phyloP scores from a whole-genome alignment of 2,888 invertebrate species.

The Mantis religiosa region DNA sequence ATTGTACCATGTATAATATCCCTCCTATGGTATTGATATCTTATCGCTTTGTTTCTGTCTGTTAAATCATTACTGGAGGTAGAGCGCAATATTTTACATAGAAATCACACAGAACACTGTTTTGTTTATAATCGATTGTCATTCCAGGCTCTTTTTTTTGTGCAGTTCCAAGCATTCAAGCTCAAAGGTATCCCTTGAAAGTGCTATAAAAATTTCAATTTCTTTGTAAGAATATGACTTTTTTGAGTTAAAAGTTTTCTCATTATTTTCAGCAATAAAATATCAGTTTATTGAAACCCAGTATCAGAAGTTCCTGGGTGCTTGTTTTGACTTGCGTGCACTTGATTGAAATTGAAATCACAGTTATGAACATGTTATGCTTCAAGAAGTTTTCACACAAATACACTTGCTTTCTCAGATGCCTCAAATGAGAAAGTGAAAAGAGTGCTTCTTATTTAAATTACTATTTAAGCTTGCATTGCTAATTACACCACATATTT shows the following conservation, averaged over 20 bases:
- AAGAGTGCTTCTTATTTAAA: background rate
- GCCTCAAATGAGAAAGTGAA: background rate
- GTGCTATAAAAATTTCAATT: background rate
- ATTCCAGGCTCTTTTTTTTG: too few relatives aligned
- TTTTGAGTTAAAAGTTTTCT: background rate
- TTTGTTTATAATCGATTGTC: too few relatives aligned
- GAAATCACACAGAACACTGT: too few relatives aligned
- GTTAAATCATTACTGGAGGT: too few relatives aligned
- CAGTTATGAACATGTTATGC: background rate
- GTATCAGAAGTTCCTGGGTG: background rate
- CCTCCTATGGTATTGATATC: too few relatives aligned
- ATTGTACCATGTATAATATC: too few relatives aligned
- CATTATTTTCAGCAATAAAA: background rate
- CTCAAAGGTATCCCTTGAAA: too few relatives aligned
- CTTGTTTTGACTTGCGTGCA: background rate
- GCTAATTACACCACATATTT: background rate
- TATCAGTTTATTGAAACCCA: background rate
- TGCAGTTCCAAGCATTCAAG: too few relatives aligned
- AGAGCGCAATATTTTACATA: too few relatives aligned
- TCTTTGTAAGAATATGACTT: background rate
- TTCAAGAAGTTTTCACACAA: background rate
- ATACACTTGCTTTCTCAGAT: background rate
- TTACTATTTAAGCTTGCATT: background rate
- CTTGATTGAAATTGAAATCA: background rate
- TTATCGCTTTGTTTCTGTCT: too few relatives aligned